Evolutionary conservation across 2,888 invertebrate genomes (phyloP).

Genomic region (Helicoverpa assulta): DNA sequence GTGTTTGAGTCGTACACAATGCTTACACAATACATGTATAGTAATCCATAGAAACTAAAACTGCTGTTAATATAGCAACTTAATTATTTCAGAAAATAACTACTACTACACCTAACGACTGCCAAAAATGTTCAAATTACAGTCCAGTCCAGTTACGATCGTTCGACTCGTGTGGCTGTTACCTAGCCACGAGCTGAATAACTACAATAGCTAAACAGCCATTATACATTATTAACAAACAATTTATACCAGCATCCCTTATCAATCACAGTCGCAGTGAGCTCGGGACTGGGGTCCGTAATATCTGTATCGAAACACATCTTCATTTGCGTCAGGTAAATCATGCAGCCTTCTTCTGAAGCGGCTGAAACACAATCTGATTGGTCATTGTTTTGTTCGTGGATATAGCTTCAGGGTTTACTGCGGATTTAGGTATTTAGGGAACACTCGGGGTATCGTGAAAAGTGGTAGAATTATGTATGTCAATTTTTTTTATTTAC

Average conservation of each 20-base stretch:
- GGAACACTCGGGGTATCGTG: slow-evolving; percentile 6
- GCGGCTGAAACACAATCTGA: slow-evolving; percentile 30
- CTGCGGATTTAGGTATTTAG: slow-evolving; percentile 11
- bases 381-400: slow-evolving; percentile 28
- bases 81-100: too few species aligned
- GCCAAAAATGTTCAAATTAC: too few species aligned
- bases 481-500: too few species aligned
- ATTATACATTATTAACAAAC: background rate
- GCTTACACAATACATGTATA: too few species aligned
- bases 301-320: slow-evolving; percentile 38
- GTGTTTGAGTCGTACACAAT: too few species aligned
- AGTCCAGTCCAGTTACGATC: too few species aligned
- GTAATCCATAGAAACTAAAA: too few species aligned
- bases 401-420: slow-evolving; percentile 21
- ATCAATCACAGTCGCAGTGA: slow-evolving; percentile 29
- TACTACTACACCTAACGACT: too few species aligned
- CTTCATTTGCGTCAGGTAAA: slow-evolving; percentile 56
- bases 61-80: too few species aligned
- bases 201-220: background rate
- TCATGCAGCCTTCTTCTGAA: slow-evolving; percentile 49
- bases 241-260: slow-evolving; percentile 24
- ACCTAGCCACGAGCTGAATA: too few species aligned
- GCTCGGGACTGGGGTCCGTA: slow-evolving; percentile 1
- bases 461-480: background rate
- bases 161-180: too few species aligned